Percentiles rank a stretch among this genome's conserved stretches.
These are phyloP conservation scores for Leptopilina syphax DNA, from an alignment of 2,888 invertebrate species.

Conservation along the genomic window DNA sequence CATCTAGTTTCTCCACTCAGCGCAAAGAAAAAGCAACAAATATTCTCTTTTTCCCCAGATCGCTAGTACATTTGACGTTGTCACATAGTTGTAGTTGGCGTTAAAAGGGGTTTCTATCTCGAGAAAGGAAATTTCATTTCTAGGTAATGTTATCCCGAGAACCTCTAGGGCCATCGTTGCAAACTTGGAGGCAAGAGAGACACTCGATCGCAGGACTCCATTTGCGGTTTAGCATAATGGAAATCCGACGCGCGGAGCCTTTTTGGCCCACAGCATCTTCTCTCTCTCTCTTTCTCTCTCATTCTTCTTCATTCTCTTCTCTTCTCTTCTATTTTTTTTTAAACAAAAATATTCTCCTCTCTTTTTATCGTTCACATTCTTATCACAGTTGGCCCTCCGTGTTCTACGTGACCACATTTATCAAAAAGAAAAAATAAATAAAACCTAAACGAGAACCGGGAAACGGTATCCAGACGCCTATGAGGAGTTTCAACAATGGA, in stretches of 20 bases:
- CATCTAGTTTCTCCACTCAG: too few species aligned
- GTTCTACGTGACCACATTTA: conserved; percentile 52
- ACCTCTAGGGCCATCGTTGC: conserved; percentile 70
- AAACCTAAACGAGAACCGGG: conserved; percentile 51
- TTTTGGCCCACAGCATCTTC: conserved; percentile 59
- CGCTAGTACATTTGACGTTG: conserved; percentile 10
- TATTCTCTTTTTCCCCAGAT: not conserved
- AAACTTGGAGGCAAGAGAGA: conserved; percentile 67
- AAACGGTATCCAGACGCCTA: conserved; percentile 49
- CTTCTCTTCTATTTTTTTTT: too few species aligned
- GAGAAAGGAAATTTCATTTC: conserved; percentile 72
- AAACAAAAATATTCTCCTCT: not conserved
- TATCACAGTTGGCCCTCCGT: not conserved
- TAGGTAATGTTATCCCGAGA: conserved; percentile 75
- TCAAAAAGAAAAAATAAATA: conserved; percentile 61
- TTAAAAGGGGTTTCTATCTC: conserved; percentile 54
- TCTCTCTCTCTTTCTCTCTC: conserved; percentile 31
- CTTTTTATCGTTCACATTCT: conserved; percentile 10
- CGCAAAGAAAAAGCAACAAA: too few species aligned
- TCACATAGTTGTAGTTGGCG: conserved; percentile 36
- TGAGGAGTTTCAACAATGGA: conserved; percentile 54
- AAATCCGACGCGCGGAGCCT: conserved; percentile 73
- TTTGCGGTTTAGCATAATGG: conserved; percentile 77
- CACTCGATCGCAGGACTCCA: conserved; percentile 77
- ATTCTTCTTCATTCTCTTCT: not conserved